Evolutionary conservation across 2,113 vertebrate species (phyloP), one percentile per base, ranked within the genome.

Genomic region (Pimephales promelas): DNA sequence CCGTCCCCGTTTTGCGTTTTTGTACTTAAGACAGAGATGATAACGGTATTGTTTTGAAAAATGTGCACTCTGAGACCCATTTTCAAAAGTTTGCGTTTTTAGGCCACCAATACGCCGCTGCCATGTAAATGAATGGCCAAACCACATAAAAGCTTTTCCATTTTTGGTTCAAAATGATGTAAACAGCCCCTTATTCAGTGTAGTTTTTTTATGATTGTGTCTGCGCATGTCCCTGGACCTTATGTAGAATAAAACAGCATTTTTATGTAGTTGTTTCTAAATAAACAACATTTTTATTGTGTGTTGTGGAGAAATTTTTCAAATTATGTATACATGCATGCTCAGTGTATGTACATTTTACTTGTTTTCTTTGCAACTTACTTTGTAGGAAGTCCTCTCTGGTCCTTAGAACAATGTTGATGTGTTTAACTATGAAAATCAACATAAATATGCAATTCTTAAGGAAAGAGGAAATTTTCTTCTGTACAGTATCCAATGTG

Each of bases 311-410:
- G n/a, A 59, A 59, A 59, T 47, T 47, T 14, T 59, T 59, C 56
- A 24, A 59, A 24, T 59, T 24, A 47, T 14, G 45, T 1, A 47
- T 47, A 47, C 13, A 57, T 57, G 7, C 7, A 56, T 22, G 20
- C 7, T 22, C 20, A 47, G 45, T 47, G 45, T n/a, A n/a, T n/a
- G n/a, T 56, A n/a, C n/a, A 24, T 59, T 61, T 61, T 9, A 3
- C 62, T 66, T 66, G 62, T 66, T 66, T 66, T 66, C 62, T 66
- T 66, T 62, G 62, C 3, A 20, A 68, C 64, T 68, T 40, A 68
- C 64, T 4, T 22, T 36, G 31, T 22, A 68, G 64, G 34, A 70
- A 70, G 18, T 70, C 66, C 20, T 70, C n/a, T 70, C 66, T 70
- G 66, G 66, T 40, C 20, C 34, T 70, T 2, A 40, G 66, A 70